Base-by-base conservation (phyloP, 2,113 vertebrate species). In the Oncorhynchus nerka region DNA sequence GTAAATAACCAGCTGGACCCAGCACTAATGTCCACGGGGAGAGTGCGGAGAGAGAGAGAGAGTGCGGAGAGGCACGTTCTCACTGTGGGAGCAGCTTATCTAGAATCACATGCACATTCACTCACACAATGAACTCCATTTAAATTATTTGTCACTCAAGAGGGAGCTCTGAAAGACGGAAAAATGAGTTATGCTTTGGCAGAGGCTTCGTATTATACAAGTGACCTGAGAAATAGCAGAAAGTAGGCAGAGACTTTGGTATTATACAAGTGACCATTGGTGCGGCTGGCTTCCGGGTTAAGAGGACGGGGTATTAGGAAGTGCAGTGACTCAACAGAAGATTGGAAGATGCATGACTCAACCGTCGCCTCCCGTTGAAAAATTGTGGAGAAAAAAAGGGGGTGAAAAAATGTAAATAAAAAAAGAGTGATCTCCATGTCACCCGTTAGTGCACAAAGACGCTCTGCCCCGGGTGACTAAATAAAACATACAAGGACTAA, bases 61-160 rank as follows among this genome's bases (percentile, higher is more conserved):
- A 55, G 13, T 19, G 51, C 3, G 51, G 39, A 82, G 75, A 71
- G 0, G 49, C 85, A 80, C 76, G 45, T 83, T 86, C 70, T 68
- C 30, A 65, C 73, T 74, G 57, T 5, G 71, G 22, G 61, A 51
- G 55, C 26, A 12, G 22, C 80, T 86, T 86, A 87, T 87, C 88
- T 85, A 75, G 71, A 80, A 86, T 85, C 86, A 88, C 86, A 85
- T 85, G 86, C 68, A 68, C 69, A 76, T 79, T 66, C 70, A 75
- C 74, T 80, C 45, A 80, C 78, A 90, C 88, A 90, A 89, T 83
- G 85, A 82, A 57, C 57, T 45, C 75, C 28, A 84, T 88, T 89
- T 80, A 87, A 28, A 70, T 67, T 64, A 39, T 39, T 39, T 76
- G 70, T 49, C 75, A 75, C 49, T 51, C 55, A 71, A 78, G 39